Evolutionary conservation across 2,888 invertebrate species (phyloP), one percentile per base, ranked within the genome.

Genomic region (Deilephila elpenor): DNA sequence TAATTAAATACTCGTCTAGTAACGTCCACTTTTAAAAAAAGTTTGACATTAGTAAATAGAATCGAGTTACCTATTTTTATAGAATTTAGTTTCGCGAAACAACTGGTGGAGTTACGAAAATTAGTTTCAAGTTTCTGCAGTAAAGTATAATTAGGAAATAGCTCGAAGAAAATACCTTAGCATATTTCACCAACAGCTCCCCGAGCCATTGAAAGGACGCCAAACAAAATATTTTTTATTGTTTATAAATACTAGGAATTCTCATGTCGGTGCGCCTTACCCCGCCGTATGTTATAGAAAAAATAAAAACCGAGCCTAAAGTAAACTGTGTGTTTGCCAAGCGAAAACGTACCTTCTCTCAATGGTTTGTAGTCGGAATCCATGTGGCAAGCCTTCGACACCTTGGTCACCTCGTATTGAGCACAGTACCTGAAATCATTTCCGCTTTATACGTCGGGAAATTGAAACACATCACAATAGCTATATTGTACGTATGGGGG

Each of bases 321-420:
- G 8, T 67, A 59, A 25, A 32, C 37, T 44, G 37, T 20, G 8
- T 44, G 64, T n/a, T 29, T n/a, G 59, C 59, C 60, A 78, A 73
- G 37, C 7, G 0, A 80, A 81, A 79, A 79, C 88, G 86, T 93
- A 97, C 98, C 98, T 96, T 97, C 97, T 86, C 96, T 95, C 79
- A 98, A 91, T 4, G 96, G 90, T 78, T 96, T 96, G 86, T 97
- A 97, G 76, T 96, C 96, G 17, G 96, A 95, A 85, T 97, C 96
- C 83, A 96, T 96, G 87, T 97, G 96, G 89, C 98, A 98, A 8
- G 97, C 97, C 86, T 97, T 97, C 53, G 97, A 96, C 17, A 97
- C 96, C 91, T 97, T 98, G 78, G 97, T 95, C 73, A 98, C 96
- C 89, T 97, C 97, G 86, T 97, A 98, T 86, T 97, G 97, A 4